Percentiles rank a stretch among this genome's conserved stretches.
These are phyloP conservation scores for Microcebus griseorufus DNA, from an alignment of 2,113 vertebrate genomes.

Conservation along the genomic window DNA sequence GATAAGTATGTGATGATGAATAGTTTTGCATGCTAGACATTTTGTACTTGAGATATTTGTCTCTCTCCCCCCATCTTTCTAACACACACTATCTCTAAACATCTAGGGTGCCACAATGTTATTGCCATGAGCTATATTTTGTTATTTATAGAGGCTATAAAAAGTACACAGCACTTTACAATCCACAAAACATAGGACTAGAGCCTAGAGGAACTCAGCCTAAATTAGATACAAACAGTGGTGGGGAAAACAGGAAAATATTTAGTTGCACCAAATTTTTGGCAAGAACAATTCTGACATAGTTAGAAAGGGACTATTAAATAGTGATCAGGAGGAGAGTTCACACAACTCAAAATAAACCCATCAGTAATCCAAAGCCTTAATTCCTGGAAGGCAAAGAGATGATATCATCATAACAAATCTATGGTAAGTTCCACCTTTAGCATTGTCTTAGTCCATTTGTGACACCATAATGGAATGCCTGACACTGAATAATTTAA, in stretches of 20 bases:
- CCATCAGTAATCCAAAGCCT: slow-evolving; percentile 22
- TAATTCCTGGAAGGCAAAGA: background rate
- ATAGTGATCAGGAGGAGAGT: background rate
- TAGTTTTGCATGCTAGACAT: background rate
- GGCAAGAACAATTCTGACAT: slow-evolving; percentile 44
- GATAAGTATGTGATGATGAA: background rate
- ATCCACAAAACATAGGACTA: slow-evolving; percentile 61
- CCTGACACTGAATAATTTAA: background rate
- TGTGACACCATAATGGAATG: background rate
- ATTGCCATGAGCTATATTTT: slow-evolving; percentile 64
- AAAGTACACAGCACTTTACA: slow-evolving; percentile 74
- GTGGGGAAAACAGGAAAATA: slow-evolving; percentile 53
- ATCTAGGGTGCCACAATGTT: slow-evolving; percentile 46
- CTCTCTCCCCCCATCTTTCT: background rate
- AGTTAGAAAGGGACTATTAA: background rate
- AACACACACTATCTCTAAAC: slow-evolving; percentile 32
- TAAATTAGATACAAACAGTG: slow-evolving; percentile 68
- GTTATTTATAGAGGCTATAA: slow-evolving; percentile 75
- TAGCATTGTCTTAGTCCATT: background rate
- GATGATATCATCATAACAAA: background rate
- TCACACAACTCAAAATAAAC: slow-evolving; percentile 35
- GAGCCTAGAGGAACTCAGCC: slow-evolving; percentile 59
- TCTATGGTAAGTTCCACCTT: background rate
- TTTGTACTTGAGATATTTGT: background rate
- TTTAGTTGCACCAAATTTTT: slow-evolving; percentile 58